These are phyloP conservation scores for Listronotus oregonensis DNA, from an alignment of 1,140 invertebrate genomes.

Conservation along the genomic window DNA sequence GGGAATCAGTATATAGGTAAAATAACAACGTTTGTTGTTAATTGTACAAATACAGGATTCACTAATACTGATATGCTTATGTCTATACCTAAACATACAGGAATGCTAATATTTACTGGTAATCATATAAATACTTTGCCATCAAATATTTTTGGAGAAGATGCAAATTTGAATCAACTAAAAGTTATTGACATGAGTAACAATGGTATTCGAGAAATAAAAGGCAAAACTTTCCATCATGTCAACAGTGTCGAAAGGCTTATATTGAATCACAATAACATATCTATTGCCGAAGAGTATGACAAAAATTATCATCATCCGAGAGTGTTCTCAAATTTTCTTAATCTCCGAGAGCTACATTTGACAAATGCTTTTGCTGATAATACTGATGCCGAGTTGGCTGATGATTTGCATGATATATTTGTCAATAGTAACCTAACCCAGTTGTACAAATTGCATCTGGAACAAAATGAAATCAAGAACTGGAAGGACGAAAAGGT, in stretches of 20 bases:
- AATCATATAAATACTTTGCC: constrained; percentile 70
- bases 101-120: constrained; percentile 76
- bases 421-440: constrained; percentile 73
- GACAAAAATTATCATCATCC: constrained; percentile 70
- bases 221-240: constrained; percentile 78
- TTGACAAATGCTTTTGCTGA: constrained; percentile 78
- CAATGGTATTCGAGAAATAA: constrained; percentile 75
- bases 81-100: constrained; percentile 67
- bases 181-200: constrained; percentile 77
- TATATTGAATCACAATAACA: constrained; percentile 75
- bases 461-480: constrained; percentile 80
- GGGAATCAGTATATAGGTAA: constrained; percentile 61
- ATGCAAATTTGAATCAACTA: constrained; percentile 62
- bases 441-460: constrained; percentile 71
- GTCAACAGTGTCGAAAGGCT: constrained; percentile 73
- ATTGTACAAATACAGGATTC: constrained; percentile 73
- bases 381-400: constrained; percentile 65
- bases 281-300: constrained; percentile 64
- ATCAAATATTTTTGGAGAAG: constrained; percentile 74
- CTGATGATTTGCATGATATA: constrained; percentile 71
- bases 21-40: constrained; percentile 67
- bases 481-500: constrained; percentile 68
- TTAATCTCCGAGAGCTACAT: constrained; percentile 72
- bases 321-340: constrained; percentile 78
- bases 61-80: constrained; percentile 63